Evolutionary conservation across 2,888 invertebrate genomes (phyloP).

Genomic region (Cataglyphis albicans): DNA sequence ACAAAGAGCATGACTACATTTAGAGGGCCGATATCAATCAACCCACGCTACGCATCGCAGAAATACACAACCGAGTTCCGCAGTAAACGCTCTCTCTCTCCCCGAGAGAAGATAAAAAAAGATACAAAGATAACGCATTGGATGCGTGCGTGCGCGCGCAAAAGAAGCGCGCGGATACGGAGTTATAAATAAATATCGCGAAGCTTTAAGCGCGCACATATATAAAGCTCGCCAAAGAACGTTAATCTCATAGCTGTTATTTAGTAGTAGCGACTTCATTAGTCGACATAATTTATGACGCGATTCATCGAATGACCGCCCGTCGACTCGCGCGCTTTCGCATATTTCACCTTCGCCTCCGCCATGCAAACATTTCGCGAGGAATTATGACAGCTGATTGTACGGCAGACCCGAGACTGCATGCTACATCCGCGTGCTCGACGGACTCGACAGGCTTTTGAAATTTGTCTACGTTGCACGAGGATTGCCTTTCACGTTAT

Average conservation of each 20-base stretch:
- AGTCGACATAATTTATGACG: constrained; percentile 79
- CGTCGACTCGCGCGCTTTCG: constrained; percentile 57
- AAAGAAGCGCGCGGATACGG: constrained; percentile 24
- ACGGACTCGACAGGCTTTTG: background rate
- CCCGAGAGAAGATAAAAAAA: constrained; percentile 30
- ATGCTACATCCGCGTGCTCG: background rate
- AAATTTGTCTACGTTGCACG: constrained; percentile 11
- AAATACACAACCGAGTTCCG: constrained; percentile 16
- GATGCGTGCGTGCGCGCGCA: background rate
- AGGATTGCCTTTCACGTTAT: background rate
- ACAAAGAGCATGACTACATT: constrained; percentile 34
- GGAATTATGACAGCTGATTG: constrained; percentile 59
- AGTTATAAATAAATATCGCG: constrained; percentile 75
- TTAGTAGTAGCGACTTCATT: constrained; percentile 80
- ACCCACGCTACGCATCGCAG: constrained; percentile 34
- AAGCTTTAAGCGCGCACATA: constrained; percentile 61
- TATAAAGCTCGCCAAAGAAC: constrained; percentile 70
- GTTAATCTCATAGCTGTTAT: constrained; percentile 78
- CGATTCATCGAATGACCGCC: constrained; percentile 73
- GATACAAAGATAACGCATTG: constrained; percentile 39
- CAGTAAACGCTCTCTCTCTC: background rate
- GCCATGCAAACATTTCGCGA: constrained; percentile 59
- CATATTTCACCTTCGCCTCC: constrained; percentile 52
- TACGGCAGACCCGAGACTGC: constrained; percentile 22
- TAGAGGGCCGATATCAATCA: constrained; percentile 37